Evolutionary conservation across 2,797 vertebrate genomes (phyloP), one percentile per base, ranked within the genome.

Genomic region (Eulemur rubriventer): DNA sequence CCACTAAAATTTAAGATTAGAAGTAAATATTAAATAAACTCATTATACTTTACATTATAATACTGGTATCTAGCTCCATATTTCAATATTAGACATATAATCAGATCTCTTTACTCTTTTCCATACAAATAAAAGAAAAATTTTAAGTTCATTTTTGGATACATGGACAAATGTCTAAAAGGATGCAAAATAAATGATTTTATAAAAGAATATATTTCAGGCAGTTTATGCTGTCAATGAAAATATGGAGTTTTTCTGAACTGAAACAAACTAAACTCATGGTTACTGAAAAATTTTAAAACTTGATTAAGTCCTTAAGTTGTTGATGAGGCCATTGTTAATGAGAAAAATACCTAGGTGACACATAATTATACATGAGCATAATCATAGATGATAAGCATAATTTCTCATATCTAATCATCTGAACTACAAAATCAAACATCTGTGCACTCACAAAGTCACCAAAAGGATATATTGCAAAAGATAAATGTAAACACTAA

Each of bases 241-340:
- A 92, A 95, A 84, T 78, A 92, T 13, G 14, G 33, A 78, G 50
- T 72, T 96, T 94, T 97, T 82, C 70, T 93, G 35, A 72, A 87
- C 30, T 38, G 26, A 76, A 41, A 82, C n/a, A 92, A 93, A 91
- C 43, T 82, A 86, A 96, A 73, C 16, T 90, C 35, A 90, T 2
- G 85, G 24, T 69, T 88, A 85, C 13, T 73, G 46, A 92, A 90
- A 92, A 65, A 70, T 7, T 30, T 80, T 92, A n/a, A 75, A 89
- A 65, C 16, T 61, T 89, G 30, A 35, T 67, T 67, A 88, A 94
- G 70, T 41, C 9, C 35, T 85, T 87, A 59, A 35, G 20, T 78
- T 94, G 97, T 57, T 89, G 18, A 73, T 59, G 38, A 85, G n/a
- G 52, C 13, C 70, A 43, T 18, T 61, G 18, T n/a, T 67, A 93